Conservation (phyloP, 1,140 invertebrate genomes). For the Mya arenaria region DNA sequence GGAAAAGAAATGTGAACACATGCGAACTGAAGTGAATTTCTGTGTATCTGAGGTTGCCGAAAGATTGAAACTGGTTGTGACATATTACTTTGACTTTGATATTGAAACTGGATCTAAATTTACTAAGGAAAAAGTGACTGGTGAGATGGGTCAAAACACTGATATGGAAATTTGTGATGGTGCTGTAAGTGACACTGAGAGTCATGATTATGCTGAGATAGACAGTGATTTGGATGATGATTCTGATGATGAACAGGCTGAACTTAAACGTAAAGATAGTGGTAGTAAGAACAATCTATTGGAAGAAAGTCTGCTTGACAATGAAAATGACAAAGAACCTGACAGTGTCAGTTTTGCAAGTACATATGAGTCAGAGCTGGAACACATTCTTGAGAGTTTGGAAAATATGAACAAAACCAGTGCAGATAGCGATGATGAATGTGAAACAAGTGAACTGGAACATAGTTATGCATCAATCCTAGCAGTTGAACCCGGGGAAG, state of each 20-base stretch:
- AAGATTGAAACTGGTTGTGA: neutral
- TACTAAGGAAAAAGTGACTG: no score
- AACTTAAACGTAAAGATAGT: neutral
- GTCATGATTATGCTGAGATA: neutral
- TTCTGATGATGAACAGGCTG: neutral
- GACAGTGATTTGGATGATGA: neutral
- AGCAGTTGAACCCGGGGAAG: no score
- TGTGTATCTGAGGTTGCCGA: no score
- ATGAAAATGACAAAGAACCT: neutral
- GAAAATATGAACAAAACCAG: neutral
- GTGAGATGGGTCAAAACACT: neutral
- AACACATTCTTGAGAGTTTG: neutral
- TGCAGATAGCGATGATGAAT: neutral
- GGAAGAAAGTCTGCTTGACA: neutral
- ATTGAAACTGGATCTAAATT: no score
- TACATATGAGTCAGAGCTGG: neutral
- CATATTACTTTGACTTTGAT: neutral
- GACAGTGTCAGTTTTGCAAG: neutral
- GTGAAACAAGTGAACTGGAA: neutral
- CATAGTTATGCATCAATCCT: neutral
- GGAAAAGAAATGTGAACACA: no score
- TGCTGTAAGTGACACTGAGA: neutral
- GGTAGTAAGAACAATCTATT: constrained; percentile 43
- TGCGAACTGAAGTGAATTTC: no score
- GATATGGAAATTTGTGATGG: neutral